These are phyloP conservation scores for human DNA, from an alignment of 2,113 vertebrate species.

Conservation along the genomic window GRCh38 chr2:139717001-139717500, in stretches of 20 bases:
- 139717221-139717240: background rate
- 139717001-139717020: background rate
- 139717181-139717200: background rate
- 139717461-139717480: background rate
- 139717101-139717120: background rate
- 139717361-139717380: background rate
- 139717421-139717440: background rate
- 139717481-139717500: background rate
- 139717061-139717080: background rate
- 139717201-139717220: background rate
- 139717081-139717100: background rate
- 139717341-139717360: background rate
- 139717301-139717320: background rate
- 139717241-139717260: background rate
- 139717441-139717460: background rate
- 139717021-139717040: background rate
- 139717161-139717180: background rate
- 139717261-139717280: background rate
- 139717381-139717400: background rate
- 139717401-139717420: accelerated
- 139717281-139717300: background rate
- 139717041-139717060: background rate
- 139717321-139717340: background rate
- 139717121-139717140: background rate
- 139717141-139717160: background rate